phyloP scores from a whole-genome alignment of 2,888 invertebrate genomes.

The Polydrusus cervinus region DNA sequence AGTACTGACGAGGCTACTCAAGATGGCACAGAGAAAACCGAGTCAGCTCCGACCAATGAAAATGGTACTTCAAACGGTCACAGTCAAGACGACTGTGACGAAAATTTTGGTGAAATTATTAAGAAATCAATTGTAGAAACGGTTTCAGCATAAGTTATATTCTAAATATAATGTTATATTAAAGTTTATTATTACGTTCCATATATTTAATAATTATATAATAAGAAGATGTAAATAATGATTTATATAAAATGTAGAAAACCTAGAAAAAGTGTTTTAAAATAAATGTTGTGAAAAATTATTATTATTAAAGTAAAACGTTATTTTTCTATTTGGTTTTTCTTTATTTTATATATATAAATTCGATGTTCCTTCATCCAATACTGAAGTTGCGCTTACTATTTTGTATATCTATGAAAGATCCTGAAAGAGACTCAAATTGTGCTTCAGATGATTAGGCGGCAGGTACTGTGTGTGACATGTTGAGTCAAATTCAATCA shows the following conservation, averaged over 20 bases:
- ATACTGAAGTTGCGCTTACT: no score
- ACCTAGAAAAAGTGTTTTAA: constrained; percentile 69
- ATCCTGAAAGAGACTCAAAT: no score
- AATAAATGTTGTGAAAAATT: constrained; percentile 72
- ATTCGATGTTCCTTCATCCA: no score
- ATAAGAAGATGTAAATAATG: constrained; percentile 67
- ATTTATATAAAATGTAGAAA: constrained; percentile 71
- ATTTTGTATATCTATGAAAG: no score
- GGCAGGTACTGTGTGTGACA: no score
- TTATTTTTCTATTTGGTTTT: constrained; percentile 53
- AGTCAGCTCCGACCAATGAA: constrained; percentile 64
- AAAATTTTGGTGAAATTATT: constrained; percentile 93
- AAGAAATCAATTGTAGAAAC: constrained; percentile 95
- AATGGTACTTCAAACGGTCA: constrained; percentile 60
- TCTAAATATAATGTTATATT: constrained; percentile 57
- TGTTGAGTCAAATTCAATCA: no score
- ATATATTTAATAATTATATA: constrained; percentile 66
- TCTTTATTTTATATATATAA: constrained; percentile 21
- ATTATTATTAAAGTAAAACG: constrained; percentile 58
- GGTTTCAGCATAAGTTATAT: constrained; percentile 65
- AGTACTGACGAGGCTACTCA: constrained; percentile 46
- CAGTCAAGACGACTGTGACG: constrained; percentile 72
- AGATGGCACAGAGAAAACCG: constrained; percentile 41
- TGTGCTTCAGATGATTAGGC: no score
- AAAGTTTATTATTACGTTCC: constrained; percentile 66